Evolutionary conservation across 2,797 vertebrate genomes (phyloP).

Genomic region (Pagetopsis macropterus): DNA sequence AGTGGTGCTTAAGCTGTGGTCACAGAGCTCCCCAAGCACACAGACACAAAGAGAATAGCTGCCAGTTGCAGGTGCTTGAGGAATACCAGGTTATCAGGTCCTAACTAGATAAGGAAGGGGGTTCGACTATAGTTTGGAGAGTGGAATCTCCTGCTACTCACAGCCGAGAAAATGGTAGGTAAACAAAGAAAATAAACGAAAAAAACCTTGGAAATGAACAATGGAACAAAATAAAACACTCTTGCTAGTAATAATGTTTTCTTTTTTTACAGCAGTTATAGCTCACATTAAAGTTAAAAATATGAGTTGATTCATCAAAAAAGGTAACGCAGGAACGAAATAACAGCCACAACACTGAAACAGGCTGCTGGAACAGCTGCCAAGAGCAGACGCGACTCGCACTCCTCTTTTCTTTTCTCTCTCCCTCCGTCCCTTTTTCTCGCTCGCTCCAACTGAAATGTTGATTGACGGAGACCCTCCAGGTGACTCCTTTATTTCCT

Average conservation of each 20-base stretch:
- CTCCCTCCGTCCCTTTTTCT: conserved; percentile 61
- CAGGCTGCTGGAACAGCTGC: conserved; percentile 82
- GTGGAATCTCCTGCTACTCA: conserved; percentile 83
- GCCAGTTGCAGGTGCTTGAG: conserved; percentile 84
- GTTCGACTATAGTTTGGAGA: conserved; percentile 72
- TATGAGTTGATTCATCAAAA: conserved; percentile 72
- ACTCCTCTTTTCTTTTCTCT: conserved; percentile 67
- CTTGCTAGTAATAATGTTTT: conserved; percentile 66
- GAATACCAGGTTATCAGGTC: conserved; percentile 81
- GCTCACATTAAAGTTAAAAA: conserved; percentile 82
- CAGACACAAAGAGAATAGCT: conserved; percentile 83
- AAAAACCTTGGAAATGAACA: conserved; percentile 70
- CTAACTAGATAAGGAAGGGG: conserved; percentile 72
- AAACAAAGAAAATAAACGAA: conserved; percentile 75
- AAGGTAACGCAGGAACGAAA: conserved; percentile 65
- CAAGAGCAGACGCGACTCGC: conserved; percentile 77
- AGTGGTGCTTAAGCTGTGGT: conserved; percentile 83
- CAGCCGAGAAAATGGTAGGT: conserved; percentile 69
- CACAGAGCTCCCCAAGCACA: conserved; percentile 83
- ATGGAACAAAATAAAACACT: conserved; percentile 76
- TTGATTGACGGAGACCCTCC: conserved; percentile 80
- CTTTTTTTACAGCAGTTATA: conserved; percentile 78
- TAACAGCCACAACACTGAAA: conserved; percentile 69
- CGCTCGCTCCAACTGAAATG: conserved; percentile 78
- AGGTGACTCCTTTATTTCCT: conserved; percentile 80